Percentiles rank a stretch among this genome's conserved stretches.
Conservation (phyloP, 2,797 vertebrate species). For the Pseudopleuronectes americanus region DNA sequence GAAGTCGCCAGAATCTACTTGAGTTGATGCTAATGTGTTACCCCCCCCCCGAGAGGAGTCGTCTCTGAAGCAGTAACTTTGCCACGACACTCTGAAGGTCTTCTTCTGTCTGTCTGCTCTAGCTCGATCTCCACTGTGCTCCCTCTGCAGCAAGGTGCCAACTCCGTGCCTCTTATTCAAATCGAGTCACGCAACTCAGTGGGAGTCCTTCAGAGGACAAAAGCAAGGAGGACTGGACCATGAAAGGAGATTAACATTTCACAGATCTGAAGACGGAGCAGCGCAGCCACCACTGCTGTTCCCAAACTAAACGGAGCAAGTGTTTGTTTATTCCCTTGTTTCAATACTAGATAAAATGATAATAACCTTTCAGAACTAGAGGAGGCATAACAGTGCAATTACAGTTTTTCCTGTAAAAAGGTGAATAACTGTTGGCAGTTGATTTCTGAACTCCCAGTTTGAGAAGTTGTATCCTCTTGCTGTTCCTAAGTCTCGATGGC, state of each 20-base stretch:
- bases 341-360: slow-evolving; percentile 82
- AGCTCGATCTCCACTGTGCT: slow-evolving; percentile 36
- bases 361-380: slow-evolving; percentile 57
- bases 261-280: slow-evolving; percentile 78
- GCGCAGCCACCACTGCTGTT: slow-evolving; percentile 61
- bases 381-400: slow-evolving; percentile 27
- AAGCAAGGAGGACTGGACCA: slow-evolving; percentile 64
- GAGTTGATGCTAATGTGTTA: slow-evolving; percentile 3
- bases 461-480: slow-evolving; percentile 45
- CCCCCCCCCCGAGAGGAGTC: slow-evolving; percentile 1
- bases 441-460: slow-evolving; percentile 27
- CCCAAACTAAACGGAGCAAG: slow-evolving; percentile 73
- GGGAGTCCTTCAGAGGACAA: slow-evolving; percentile 74
- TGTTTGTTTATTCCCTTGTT: slow-evolving; percentile 82
- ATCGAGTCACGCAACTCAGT: slow-evolving; percentile 71
- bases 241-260: slow-evolving; percentile 83
- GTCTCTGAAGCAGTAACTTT: slow-evolving; percentile 27
- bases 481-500: slow-evolving; percentile 10
- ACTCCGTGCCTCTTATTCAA: slow-evolving; percentile 73
- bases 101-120: slow-evolving; percentile 40
- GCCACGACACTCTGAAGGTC: slow-evolving; percentile 13
- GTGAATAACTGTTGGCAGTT: slow-evolving; percentile 53
- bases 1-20: slow-evolving; percentile 1
- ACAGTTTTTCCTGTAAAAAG: slow-evolving; percentile 14
- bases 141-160: slow-evolving; percentile 60